Base-by-base conservation (phyloP, 2,113 vertebrate genomes). In the Oryzias celebensis region DNA sequence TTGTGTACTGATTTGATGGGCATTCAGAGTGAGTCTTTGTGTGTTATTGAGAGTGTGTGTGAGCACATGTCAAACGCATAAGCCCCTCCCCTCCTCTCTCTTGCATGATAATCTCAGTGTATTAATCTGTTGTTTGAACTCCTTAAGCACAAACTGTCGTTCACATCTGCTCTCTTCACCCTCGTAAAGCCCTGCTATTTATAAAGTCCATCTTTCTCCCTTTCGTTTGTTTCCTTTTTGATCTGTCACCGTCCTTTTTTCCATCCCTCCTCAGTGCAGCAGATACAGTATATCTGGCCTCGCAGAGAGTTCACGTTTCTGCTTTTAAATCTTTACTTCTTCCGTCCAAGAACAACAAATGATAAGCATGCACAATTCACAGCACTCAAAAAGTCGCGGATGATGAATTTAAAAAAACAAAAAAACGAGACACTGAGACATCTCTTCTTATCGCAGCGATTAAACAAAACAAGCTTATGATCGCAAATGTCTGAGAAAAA, bases 101-200 rank as follows among this genome's bases (percentile, higher is more conserved):
- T 62, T 23, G 14, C 56, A 74, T 44, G 69, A 85, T 92, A 93
- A 93, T 93, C 91, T 90, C 82, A 78, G 68, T 87, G 88, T 87
- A 91, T 91, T 93, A 91, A 91, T 93, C 91, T 91, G 88, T 83
- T 85, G 90, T 91, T 91, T 91, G 88, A 91, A 91, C 85, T 91
- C 82, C 81, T 93, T 91, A 90, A 91, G 80, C 85, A 89, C 88
- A 88, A 87, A 88, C 85, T 77, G 85, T 85, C 85, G 81, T 77
- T 85, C 88, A 92, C 91, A 93, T 93, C 90, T 93, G 92, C 88
- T 90, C 88, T 84, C 86, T 77, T 90, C 88, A 85, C 88, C 88
- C 90, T 87, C 41, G 44, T 71, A 89, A 89, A 89, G 71, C 84
- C 74, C 52, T 72, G 69, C 82, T 85, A 88, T 90, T 86, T 88